Conservation (phyloP, 37 sponge, comb jelly and placozoan genomes). For the Halisarca cf. caerulea region DNA sequence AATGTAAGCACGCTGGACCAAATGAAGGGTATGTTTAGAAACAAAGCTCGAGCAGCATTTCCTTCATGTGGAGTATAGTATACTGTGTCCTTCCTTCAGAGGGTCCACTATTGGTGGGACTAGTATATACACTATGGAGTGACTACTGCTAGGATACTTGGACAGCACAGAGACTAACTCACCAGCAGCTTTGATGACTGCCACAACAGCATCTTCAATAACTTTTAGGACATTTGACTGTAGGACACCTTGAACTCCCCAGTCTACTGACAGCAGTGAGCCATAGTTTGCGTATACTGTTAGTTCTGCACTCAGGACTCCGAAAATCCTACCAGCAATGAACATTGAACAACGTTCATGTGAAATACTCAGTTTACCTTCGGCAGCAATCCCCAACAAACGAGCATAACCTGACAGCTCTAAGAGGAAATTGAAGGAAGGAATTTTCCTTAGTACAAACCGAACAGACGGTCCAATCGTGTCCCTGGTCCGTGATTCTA, state of each 20-base stretch:
- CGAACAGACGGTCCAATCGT: neutral
- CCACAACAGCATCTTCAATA: neutral
- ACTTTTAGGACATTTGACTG: neutral
- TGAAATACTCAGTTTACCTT: neutral
- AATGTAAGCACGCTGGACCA: too few species aligned
- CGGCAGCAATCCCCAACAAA: conserved; percentile 13
- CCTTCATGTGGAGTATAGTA: too few species aligned
- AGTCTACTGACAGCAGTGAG: neutral
- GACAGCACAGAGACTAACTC: too few species aligned
- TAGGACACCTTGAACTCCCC: neutral
- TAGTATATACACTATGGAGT: too few species aligned
- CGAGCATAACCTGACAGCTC: conserved; percentile 2
- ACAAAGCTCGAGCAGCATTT: too few species aligned
- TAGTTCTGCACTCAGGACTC: neutral
- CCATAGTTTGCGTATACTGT: neutral
- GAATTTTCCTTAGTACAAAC: neutral
- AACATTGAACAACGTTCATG: neutral
- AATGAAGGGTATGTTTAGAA: too few species aligned
- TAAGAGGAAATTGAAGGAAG: neutral
- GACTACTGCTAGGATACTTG: too few species aligned
- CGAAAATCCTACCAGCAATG: conserved; percentile 1
- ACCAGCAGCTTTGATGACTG: neutral
- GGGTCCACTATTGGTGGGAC: too few species aligned
- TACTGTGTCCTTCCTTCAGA: too few species aligned
- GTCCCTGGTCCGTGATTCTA: neutral